These are phyloP conservation scores for Chaetodon auriga DNA, from an alignment of 2,113 vertebrate species.

Conservation along the genomic window DNA sequence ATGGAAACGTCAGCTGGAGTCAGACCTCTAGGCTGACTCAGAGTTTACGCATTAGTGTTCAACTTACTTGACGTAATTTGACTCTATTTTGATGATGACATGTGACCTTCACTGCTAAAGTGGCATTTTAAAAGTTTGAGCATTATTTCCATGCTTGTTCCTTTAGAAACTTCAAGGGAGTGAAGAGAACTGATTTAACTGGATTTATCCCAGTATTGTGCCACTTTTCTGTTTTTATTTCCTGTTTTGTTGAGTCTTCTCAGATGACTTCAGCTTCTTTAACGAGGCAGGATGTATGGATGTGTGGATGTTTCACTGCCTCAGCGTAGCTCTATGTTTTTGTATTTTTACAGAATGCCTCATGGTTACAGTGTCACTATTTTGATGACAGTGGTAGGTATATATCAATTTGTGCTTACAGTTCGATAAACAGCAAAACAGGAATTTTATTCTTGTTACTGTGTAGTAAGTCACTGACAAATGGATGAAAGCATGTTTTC, in stretches of 20 bases:
- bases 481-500: no score
- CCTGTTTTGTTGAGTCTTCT: not conserved
- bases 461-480: not conserved
- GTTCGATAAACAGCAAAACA: not conserved
- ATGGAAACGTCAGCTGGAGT: no score
- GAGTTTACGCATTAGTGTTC: no score
- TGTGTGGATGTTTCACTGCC: not conserved
- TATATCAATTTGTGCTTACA: not conserved
- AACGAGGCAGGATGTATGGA: not conserved
- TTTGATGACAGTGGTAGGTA: conserved; percentile 59
- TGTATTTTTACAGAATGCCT: conserved; percentile 47
- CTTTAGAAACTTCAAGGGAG: no score
- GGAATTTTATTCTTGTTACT: not conserved
- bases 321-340: not conserved
- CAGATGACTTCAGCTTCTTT: rapidly evolving
- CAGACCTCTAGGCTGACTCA: no score
- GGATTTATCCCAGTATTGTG: not conserved
- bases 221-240: not conserved
- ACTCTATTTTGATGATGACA: no score
- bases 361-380: conserved; percentile 45
- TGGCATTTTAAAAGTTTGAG: no score
- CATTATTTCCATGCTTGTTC: no score
- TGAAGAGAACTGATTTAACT: no score
- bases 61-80: no score
- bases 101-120: no score